Evolutionary conservation across 2,797 vertebrate species (phyloP).

Genomic region (Hemitrygon akajei): DNA sequence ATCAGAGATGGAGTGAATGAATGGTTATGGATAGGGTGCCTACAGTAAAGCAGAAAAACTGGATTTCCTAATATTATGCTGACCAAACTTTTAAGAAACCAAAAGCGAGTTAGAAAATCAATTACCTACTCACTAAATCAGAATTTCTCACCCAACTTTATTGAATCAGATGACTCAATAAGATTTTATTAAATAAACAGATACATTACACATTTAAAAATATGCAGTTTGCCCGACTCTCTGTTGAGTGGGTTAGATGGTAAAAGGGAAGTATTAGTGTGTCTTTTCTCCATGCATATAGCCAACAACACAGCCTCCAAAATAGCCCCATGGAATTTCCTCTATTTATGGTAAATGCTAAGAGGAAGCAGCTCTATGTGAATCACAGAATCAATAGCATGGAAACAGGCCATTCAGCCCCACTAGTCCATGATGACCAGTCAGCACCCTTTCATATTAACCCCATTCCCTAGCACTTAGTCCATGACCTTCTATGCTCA

Average conservation of each 20-base stretch:
- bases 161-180: neutral
- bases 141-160: neutral
- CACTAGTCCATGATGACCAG: too few species aligned
- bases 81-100: conserved; percentile 3
- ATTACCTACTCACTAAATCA: conserved; percentile 9
- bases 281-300: neutral
- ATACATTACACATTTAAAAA: neutral
- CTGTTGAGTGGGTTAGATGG: neutral
- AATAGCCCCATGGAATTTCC: neutral
- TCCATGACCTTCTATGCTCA: too few species aligned
- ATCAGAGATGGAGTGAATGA: too few species aligned
- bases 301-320: neutral
- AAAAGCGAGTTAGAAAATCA: conserved; percentile 12
- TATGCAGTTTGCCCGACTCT: neutral
- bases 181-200: neutral
- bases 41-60: neutral
- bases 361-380: neutral
- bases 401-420: too few species aligned
- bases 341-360: neutral
- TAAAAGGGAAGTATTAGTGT: neutral
- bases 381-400: too few species aligned
- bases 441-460: too few species aligned
- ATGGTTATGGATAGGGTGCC: too few species aligned
- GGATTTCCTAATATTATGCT: neutral
- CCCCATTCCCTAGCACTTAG: too few species aligned